Evolutionary conservation across 2,113 vertebrate species (phyloP).

Genomic region (Chionis minor): DNA sequence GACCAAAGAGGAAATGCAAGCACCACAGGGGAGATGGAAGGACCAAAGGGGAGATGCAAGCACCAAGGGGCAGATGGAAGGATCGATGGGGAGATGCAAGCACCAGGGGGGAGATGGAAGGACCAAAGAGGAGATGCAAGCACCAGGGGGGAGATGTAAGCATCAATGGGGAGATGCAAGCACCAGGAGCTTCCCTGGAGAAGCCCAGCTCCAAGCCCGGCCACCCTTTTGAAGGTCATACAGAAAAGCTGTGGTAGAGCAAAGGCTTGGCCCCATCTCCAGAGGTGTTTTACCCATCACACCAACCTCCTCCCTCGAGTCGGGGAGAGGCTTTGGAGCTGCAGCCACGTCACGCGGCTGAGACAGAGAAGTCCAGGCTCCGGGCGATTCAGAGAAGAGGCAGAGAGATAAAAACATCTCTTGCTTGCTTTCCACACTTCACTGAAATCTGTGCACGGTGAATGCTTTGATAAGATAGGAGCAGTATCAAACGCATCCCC

Average conservation of each 20-base stretch:
- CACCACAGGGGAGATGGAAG: neutral
- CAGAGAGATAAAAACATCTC: neutral
- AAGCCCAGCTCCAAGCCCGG: neutral
- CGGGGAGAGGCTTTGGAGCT: neutral
- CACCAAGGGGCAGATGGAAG: no score
- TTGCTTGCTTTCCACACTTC: neutral
- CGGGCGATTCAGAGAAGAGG: rapidly evolving
- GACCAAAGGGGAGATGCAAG: neutral
- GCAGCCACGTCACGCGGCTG: rapidly evolving
- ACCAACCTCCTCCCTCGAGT: neutral
- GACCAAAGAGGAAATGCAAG: neutral
- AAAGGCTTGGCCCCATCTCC: neutral
- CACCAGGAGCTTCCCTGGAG: neutral
- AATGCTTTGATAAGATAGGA: neutral
- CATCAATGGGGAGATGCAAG: neutral
- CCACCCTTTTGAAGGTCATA: neutral
- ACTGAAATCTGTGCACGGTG: neutral
- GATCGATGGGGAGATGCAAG: neutral
- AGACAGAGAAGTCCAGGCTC: neutral
- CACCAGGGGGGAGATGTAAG: neutral
- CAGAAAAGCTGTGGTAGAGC: neutral
- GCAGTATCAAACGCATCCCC: neutral
- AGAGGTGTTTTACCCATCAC: neutral
- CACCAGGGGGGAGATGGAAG: neutral
- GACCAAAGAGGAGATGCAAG: neutral